Evolutionary conservation across 2,888 invertebrate species (phyloP).

Genomic region (Anoplius nigerrimus): DNA sequence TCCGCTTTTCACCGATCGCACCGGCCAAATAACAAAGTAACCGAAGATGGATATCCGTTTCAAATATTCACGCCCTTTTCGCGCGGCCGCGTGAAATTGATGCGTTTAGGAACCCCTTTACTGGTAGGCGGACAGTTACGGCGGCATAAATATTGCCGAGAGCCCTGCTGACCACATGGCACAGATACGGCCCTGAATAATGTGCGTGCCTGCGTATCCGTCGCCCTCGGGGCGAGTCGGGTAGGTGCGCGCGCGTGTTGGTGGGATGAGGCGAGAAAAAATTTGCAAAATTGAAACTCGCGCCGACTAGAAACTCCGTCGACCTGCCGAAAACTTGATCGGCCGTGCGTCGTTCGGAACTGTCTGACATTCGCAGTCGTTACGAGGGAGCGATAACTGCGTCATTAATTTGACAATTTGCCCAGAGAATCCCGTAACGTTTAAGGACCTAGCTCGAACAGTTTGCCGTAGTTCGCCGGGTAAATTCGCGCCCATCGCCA

Average conservation of each 20-base stretch:
- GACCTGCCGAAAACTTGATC: not conserved
- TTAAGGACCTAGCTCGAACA: not conserved
- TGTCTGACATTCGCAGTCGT: no score
- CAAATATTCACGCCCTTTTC: conserved; percentile 75
- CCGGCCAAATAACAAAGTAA: conserved; percentile 65
- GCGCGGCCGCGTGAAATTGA: conserved; percentile 71
- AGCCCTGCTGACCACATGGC: conserved; percentile 67
- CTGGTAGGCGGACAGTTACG: conserved; percentile 73
- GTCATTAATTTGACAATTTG: not conserved
- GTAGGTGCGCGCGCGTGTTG: conserved; percentile 20
- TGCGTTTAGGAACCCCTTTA: conserved; percentile 74
- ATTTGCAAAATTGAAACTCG: conserved; percentile 3
- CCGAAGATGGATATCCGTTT: conserved; percentile 75
- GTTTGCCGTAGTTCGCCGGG: conserved; percentile 2
- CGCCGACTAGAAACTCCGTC: not conserved
- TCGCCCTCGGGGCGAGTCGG: conserved; percentile 43
- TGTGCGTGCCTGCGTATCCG: conserved; percentile 35
- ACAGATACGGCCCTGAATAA: conserved; percentile 58
- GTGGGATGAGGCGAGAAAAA: no score
- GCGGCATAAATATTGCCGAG: conserved; percentile 71
- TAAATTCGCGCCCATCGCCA: not conserved
- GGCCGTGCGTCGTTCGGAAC: no score
- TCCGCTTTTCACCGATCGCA: conserved; percentile 45
- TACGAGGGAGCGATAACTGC: no score
- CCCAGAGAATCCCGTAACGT: not conserved